phyloP scores from a whole-genome alignment of 2,113 vertebrate species.

The Vulpes lagopus region DNA sequence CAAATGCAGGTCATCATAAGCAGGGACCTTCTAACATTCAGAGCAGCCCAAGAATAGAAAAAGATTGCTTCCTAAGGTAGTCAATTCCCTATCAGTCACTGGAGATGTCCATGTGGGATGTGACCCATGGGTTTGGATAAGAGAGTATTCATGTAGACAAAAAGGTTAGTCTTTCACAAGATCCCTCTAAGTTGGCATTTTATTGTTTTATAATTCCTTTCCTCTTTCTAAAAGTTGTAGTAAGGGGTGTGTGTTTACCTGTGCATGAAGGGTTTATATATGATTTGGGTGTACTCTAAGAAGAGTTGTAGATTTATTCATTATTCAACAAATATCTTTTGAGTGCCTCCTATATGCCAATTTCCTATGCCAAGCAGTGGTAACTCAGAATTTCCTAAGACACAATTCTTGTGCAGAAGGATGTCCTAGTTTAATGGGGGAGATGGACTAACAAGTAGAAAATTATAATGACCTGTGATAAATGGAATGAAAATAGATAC shows the following conservation, averaged over 20 bases:
- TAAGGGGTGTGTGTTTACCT: background rate
- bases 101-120: background rate
- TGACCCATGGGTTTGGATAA: background rate
- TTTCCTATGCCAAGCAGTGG: background rate
- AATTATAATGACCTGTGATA: background rate
- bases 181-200: background rate
- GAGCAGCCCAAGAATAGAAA: background rate
- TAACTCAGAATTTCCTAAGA: slow-evolving; percentile 29
- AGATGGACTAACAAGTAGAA: background rate
- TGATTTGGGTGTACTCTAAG: background rate
- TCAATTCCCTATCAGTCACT: background rate
- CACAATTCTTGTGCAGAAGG: background rate
- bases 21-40: background rate
- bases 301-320: slow-evolving; percentile 2
- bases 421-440: background rate
- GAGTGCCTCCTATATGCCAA: background rate
- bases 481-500: background rate
- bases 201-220: background rate
- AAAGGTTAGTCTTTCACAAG: background rate
- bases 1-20: background rate
- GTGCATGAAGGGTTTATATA: background rate
- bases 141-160: background rate
- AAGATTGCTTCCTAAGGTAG: background rate
- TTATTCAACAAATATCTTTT: slow-evolving; percentile 18
- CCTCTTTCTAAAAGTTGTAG: background rate